These are phyloP conservation scores for Spilarctia lutea DNA, from an alignment of 2,888 invertebrate genomes.

Conservation along the genomic window DNA sequence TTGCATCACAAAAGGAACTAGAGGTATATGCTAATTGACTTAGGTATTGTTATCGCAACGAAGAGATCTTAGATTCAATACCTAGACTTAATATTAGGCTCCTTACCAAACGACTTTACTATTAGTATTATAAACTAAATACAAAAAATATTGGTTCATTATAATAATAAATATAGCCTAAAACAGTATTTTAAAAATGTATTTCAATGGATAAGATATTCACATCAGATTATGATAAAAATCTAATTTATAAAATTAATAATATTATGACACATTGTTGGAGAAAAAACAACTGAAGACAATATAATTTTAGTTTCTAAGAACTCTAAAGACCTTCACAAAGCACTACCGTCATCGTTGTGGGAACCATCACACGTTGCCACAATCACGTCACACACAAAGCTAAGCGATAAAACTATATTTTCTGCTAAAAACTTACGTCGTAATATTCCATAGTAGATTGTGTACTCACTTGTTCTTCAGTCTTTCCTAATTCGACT, in stretches of 20 bases:
- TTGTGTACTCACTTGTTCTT: conserved; percentile 14
- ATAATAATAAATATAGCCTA: no score
- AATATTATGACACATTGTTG: not conserved
- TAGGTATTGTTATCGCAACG: not conserved
- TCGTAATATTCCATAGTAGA: conserved; percentile 27
- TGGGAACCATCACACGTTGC: conserved; percentile 35
- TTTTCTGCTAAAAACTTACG: conserved; percentile 31
- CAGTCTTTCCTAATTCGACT: conserved; percentile 20
- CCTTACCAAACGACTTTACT: no score
- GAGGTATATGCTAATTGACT: not conserved
- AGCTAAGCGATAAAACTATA: conserved; percentile 15
- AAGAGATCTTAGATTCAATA: not conserved
- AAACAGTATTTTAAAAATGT: no score
- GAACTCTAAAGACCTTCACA: conserved; percentile 32
- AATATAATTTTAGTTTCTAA: conserved; percentile 22
- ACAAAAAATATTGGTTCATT: no score
- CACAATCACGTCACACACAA: conserved; percentile 22
- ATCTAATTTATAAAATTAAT: no score
- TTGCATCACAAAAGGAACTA: not conserved
- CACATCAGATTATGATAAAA: no score
- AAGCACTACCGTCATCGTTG: conserved; percentile 28
- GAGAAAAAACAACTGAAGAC: not conserved
- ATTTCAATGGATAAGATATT: no score
- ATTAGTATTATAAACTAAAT: no score
- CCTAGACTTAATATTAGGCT: not conserved